Base-by-base conservation (phyloP, 2,888 invertebrate species). In the Morpho achilles region DNA sequence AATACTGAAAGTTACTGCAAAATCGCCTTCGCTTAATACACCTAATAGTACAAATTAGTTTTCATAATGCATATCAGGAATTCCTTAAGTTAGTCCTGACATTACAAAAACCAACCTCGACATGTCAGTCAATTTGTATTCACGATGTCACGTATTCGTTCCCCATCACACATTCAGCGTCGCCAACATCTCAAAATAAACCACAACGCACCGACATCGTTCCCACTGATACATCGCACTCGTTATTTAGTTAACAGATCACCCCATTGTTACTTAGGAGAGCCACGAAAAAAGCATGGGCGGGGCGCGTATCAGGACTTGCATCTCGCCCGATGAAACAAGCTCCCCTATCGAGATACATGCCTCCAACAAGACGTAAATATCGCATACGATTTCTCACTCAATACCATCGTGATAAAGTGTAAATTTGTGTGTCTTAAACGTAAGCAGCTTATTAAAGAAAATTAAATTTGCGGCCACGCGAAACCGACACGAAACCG, bases 201-300 rank as follows among this genome's bases (percentile, higher is more conserved):
- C 58, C 64, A 66, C 67, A 59, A 67, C 64, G 74, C 78, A 79
- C 73, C 75, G 69, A 67, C 79, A 78, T 75, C 76, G 76, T 74
- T 76, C 69, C 75, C 74, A 70, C 76, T 68, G 84, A 82, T 84
- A 75, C 74, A 83, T 84, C 84, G 74, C 71, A 72, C 82, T 80
- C 76, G 85, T 87, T 89, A 88, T 88, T 90, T 88, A 87, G 88
- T 88, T 87, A 87, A 81, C 87, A 82, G 88, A 90, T 90, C 87
- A 83, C 78, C 78, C 86, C 89, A 89, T 90, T 90, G 89, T 90
- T 88, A 82, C 81, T 82, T 78, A 79, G 76, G 77, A 79, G 81
- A 84, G 82, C 87, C 87, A 82, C 88, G 87, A 89, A 90, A 90
- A 89, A 90, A 90, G 80, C 84, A 81, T 79, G 88, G 89, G 89